Evolutionary conservation across 2,888 invertebrate genomes (phyloP).

Genomic region (Acrocyrtus sp.): DNA sequence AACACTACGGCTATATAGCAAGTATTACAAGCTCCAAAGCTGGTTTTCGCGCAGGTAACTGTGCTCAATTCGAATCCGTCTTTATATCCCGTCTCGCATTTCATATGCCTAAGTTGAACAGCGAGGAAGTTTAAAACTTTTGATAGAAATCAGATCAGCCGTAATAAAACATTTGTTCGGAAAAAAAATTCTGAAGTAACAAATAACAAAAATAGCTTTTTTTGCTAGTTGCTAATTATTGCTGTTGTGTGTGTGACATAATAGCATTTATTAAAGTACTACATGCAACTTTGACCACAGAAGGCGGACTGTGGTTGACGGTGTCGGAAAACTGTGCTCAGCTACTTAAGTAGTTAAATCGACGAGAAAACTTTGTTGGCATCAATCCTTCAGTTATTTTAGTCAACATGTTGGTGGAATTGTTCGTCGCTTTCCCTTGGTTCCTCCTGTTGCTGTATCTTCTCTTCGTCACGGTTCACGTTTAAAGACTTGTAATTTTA

Average conservation of each 20-base stretch:
- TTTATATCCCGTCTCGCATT: not conserved
- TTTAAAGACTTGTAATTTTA: conserved; percentile 67
- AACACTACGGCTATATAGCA: not conserved
- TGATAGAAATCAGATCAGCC: too few relatives aligned
- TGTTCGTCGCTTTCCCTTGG: conserved; percentile 77
- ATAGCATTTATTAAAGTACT: too few relatives aligned
- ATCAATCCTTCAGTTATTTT: too few relatives aligned
- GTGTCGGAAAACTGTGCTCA: not conserved
- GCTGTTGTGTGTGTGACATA: too few relatives aligned
- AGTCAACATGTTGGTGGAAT: conserved; percentile 64
- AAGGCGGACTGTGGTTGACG: not conserved
- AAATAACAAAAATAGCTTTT: too few relatives aligned
- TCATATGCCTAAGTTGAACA: too few relatives aligned
- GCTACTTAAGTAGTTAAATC: not conserved
- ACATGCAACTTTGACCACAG: too few relatives aligned
- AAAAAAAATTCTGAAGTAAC: too few relatives aligned
- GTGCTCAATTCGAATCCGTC: conserved; percentile 23
- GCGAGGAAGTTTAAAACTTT: too few relatives aligned
- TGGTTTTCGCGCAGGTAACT: conserved; percentile 2
- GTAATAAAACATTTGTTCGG: too few relatives aligned
- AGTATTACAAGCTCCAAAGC: not conserved
- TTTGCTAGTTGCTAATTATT: too few relatives aligned
- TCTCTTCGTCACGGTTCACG: conserved; percentile 75
- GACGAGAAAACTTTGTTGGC: not conserved
- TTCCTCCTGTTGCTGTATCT: conserved; percentile 75